Evolutionary conservation across 1,140 invertebrate species (phyloP).

Genomic region (Riptortus pedestris): DNA sequence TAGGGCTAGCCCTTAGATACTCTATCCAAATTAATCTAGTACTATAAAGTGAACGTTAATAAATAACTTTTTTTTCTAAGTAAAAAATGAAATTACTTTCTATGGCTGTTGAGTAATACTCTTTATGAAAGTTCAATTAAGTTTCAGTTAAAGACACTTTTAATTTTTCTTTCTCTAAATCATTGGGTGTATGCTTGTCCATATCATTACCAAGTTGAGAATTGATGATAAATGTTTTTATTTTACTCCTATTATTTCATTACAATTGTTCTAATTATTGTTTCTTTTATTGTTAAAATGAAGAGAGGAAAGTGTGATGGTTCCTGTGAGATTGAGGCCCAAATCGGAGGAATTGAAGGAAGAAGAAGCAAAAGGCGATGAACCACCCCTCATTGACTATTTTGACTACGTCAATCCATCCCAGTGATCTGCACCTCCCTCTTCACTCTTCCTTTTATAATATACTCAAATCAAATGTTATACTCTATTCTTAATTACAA

Average conservation of each 20-base stretch:
- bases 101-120: background rate
- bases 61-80: background rate
- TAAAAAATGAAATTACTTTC: background rate
- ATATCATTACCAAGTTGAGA: background rate
- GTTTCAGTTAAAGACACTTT: background rate
- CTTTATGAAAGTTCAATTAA: background rate
- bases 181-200: background rate
- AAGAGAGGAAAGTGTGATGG: background rate
- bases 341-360: background rate
- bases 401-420: background rate
- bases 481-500: too few species aligned
- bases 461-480: background rate
- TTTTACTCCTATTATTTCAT: too few species aligned
- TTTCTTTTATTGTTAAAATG: too few species aligned
- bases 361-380: background rate
- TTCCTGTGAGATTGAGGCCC: background rate
- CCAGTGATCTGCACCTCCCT: background rate
- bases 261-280: too few species aligned
- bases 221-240: background rate
- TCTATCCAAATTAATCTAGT: background rate
- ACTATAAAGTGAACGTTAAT: background rate
- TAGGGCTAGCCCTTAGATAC: too few species aligned
- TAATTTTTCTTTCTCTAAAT: background rate
- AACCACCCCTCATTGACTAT: background rate
- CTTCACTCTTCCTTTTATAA: background rate